Evolutionary conservation across 2,888 invertebrate genomes (phyloP).

Genomic region (Eristalis pertinax): DNA sequence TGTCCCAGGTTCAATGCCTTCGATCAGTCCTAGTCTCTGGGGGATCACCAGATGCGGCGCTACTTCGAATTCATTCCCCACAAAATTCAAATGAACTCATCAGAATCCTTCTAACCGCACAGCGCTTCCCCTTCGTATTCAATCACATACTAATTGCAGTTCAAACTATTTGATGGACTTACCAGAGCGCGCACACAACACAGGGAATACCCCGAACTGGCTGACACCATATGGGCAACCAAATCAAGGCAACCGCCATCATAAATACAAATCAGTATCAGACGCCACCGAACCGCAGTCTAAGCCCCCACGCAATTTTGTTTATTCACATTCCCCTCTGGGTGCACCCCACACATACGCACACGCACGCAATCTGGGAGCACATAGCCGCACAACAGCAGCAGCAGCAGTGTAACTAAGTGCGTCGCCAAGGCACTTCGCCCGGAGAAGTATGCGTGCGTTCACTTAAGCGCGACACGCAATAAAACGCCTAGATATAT

Average conservation of each 20-base stretch:
- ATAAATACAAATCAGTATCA: constrained; percentile 45
- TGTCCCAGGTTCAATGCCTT: neutral
- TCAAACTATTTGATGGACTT: neutral
- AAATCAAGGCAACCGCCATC: constrained; percentile 48
- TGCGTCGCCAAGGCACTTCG: constrained; percentile 25
- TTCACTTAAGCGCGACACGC: constrained; percentile 63
- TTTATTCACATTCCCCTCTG: constrained; percentile 44
- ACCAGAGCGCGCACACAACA: constrained; percentile 7
- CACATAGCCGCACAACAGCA: neutral
- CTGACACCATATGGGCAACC: constrained; percentile 44
- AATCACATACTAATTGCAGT: neutral
- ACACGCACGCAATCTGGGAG: neutral
- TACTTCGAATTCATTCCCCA: neutral
- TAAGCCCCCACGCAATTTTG: constrained; percentile 32
- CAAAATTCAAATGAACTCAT: neutral
- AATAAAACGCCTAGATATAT: constrained; percentile 64
- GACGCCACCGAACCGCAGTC: neutral
- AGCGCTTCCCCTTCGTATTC: neutral
- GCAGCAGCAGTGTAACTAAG: constrained; percentile 40
- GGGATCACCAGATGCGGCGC: neutral
- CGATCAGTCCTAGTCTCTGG: neutral
- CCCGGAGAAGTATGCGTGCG: constrained; percentile 23
- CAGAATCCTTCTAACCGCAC: neutral
- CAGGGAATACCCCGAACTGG: constrained; percentile 1
- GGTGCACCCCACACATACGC: constrained; percentile 6